Evolutionary conservation across 2,113 vertebrate genomes (phyloP).

Genomic region (Amblyornis subalaris): DNA sequence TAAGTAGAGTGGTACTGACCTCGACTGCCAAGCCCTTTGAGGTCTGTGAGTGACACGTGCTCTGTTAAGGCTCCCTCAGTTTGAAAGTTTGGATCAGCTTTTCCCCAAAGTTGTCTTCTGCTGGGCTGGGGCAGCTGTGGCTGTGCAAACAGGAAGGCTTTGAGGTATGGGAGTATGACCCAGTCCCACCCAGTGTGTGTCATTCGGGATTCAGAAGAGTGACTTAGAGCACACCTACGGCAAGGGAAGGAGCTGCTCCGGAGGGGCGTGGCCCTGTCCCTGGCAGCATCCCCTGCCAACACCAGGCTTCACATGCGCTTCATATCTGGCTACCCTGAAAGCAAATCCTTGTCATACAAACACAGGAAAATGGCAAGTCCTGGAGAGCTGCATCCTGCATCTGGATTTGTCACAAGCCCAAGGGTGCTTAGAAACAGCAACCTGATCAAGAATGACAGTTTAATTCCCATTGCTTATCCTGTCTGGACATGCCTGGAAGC

Average conservation of each 20-base stretch:
- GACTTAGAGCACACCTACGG: background rate
- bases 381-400: background rate
- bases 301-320: background rate
- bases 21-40: background rate
- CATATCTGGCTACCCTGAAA: background rate
- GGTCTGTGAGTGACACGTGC: background rate
- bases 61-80: background rate
- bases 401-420: background rate
- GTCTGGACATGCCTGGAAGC: background rate
- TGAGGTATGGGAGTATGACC: background rate
- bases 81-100: background rate
- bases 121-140: background rate
- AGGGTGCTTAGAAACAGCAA: background rate
- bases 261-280: background rate
- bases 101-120: background rate
- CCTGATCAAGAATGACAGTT: background rate
- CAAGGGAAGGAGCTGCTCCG: background rate
- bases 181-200: background rate
- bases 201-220: background rate
- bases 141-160: background rate
- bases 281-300: background rate
- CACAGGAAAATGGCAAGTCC: background rate
- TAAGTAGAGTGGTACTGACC: conserved; percentile 9
- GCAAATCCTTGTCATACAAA: background rate
- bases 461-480: background rate